These are phyloP conservation scores for Unio delphinus DNA, from an alignment of 2,888 invertebrate species.

Conservation along the genomic window DNA sequence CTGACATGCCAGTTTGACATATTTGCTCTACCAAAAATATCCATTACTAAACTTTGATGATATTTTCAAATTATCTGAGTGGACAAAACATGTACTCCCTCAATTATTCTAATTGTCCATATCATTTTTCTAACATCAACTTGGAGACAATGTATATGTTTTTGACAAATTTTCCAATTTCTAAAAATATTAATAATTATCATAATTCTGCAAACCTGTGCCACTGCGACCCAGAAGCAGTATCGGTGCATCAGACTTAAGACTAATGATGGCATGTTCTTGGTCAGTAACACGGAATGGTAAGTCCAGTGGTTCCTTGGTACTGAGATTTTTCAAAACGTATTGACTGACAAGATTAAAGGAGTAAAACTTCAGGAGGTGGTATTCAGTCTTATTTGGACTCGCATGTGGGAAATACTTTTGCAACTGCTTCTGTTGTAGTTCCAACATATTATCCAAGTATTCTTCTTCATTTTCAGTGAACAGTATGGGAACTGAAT, in stretches of 20 bases:
- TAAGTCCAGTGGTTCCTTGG: conserved; percentile 13
- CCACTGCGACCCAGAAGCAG: conserved; percentile 41
- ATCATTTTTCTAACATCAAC: too few species aligned
- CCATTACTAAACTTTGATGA: too few species aligned
- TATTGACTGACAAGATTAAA: conserved; percentile 52
- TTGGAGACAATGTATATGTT: too few species aligned
- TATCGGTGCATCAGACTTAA: conserved; percentile 16
- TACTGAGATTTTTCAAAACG: conserved; percentile 9
- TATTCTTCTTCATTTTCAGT: conserved; percentile 32
- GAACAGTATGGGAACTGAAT: conserved; percentile 42
- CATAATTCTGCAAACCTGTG: too few species aligned
- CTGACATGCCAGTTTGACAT: too few species aligned
- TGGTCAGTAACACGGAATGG: conserved; percentile 37
- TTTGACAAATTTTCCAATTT: too few species aligned
- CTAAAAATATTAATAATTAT: too few species aligned
- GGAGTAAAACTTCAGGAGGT: conserved; percentile 65
- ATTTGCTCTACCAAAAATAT: too few species aligned
- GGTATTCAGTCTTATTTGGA: conserved; percentile 55
- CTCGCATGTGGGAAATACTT: conserved; percentile 57
- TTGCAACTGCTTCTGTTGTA: conserved; percentile 21
- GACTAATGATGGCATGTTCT: conserved; percentile 30
- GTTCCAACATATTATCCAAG: background rate
- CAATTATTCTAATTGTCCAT: too few species aligned
- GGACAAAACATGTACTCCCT: too few species aligned
- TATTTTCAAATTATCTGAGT: too few species aligned